Conservation (phyloP, 2,797 vertebrate genomes). For the Denticeps clupeoides region DNA sequence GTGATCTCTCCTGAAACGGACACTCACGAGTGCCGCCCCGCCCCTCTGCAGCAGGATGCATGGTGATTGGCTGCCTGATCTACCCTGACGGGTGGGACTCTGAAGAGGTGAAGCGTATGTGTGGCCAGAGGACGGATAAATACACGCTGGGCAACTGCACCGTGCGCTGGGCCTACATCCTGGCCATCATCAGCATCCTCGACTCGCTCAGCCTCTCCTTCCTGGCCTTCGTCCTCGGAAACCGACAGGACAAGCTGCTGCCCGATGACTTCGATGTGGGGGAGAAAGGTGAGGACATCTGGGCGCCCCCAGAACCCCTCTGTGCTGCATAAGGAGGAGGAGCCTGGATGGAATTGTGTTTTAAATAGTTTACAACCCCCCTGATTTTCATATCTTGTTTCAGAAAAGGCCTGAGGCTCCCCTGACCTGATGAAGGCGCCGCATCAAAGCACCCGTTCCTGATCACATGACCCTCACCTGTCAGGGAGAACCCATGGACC, state of each 20-base stretch:
- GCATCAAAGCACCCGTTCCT: no score
- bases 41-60: conserved; percentile 65
- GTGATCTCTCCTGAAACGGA: no score
- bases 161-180: conserved; percentile 96
- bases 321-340: no score
- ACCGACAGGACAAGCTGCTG: conserved; percentile 87
- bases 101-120: conserved; percentile 79
- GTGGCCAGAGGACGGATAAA: conserved; percentile 87
- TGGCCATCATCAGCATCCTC: conserved; percentile 94
- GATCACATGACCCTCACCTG: no score
- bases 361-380: no score
- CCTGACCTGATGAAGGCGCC: no score
- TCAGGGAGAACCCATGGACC: no score
- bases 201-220: conserved; percentile 87
- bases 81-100: conserved; percentile 98
- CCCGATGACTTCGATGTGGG: conserved; percentile 87
- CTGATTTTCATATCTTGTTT: no score
- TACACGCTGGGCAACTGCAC: conserved; percentile 92
- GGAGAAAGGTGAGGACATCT: conserved; percentile 72
- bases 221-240: conserved; percentile 86
- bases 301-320: no score
- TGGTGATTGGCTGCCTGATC: conserved; percentile 93
- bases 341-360: no score
- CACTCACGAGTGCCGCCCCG: no score
- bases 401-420: no score